These are phyloP conservation scores for Megaceryle torquata DNA, from an alignment of 2,113 vertebrate species.

Conservation along the genomic window DNA sequence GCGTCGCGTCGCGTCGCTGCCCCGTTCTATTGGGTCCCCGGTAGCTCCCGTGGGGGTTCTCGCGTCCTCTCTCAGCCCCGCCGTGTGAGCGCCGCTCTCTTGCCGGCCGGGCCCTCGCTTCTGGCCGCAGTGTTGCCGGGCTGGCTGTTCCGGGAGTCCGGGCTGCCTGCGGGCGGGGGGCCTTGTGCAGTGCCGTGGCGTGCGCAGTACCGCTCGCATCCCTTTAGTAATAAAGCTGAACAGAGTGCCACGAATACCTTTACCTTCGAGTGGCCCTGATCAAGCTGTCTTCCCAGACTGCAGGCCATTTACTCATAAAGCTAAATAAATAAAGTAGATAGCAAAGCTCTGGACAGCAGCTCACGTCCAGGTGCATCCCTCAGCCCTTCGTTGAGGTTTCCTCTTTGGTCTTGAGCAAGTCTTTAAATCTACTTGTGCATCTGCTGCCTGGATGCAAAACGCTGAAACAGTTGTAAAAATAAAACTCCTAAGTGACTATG, in stretches of 20 bases:
- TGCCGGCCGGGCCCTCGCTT: not conserved
- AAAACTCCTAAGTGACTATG: not conserved
- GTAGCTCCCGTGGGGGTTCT: not conserved
- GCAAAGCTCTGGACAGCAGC: not conserved
- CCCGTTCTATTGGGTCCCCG: not conserved
- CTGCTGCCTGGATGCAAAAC: not conserved
- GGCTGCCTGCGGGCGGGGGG: not conserved
- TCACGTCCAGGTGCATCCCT: not conserved
- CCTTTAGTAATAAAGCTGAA: accelerated
- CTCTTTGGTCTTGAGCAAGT: not conserved
- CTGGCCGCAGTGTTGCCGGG: no score
- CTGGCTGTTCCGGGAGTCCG: not conserved
- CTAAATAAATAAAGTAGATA: not conserved
- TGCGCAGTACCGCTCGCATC: not conserved
- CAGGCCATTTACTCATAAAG: no score
- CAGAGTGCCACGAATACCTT: accelerated
- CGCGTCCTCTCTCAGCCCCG: not conserved
- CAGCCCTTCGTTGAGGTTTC: not conserved
- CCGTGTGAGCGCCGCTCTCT: not conserved
- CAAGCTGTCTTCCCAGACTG: accelerated
- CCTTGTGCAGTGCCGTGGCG: not conserved
- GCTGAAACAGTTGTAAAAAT: not conserved
- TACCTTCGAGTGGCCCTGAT: not conserved
- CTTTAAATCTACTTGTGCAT: not conserved
- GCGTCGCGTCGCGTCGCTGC: not conserved